Base-by-base conservation (phyloP, 2,113 vertebrate genomes). In the Gyps fulvus region DNA sequence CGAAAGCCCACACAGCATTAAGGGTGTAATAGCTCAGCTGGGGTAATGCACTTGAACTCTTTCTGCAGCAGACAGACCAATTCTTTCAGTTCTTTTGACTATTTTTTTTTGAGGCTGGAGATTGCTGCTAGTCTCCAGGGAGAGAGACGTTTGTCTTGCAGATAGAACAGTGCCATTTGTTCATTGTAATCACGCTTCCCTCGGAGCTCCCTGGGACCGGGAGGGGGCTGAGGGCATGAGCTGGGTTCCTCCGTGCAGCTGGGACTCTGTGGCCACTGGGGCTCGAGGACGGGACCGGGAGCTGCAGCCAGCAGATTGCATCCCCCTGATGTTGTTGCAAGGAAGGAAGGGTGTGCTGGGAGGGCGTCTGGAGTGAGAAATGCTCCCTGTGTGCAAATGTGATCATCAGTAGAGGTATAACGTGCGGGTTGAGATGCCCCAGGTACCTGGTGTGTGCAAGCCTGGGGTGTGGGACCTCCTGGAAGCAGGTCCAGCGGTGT, bases 131-230 rank as follows among this genome's bases (percentile, higher is more conserved):
- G 86, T 96, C 96, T 97, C 90, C 2, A 9, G 94, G 81, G 90
- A 92, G 83, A 47, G 54, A 71, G 36, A 94, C 32, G 15, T 93
- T 95, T 36, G 50, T 95, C 93, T 98, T 57, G 13, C 67, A 59
- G 83, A 85, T 94, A 91, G 97, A 98, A 78, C 18, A 26, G 26
- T 89, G 94, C 55, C 52, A 11, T 97, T 98, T 97, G 62, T 96
- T 98, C 83, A 93, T 84, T 25, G 62, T 86, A 84, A 70, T 83
- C 95, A 70, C 1, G 6, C 63, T 86, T 95, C 73, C 91, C 93
- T 96, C 1, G 3, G 79, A 82, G 88, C 85, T 49, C 52, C 10
- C 23, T 58, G 36, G 78, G 38, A 63, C 38, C 0, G 0, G 72
- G 84, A 81, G 18, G 34, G 59, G 78, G 50, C 40, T 62, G 76